Evolutionary conservation across 1,140 invertebrate species (phyloP).

Genomic region (Xylocopa sonorina): DNA sequence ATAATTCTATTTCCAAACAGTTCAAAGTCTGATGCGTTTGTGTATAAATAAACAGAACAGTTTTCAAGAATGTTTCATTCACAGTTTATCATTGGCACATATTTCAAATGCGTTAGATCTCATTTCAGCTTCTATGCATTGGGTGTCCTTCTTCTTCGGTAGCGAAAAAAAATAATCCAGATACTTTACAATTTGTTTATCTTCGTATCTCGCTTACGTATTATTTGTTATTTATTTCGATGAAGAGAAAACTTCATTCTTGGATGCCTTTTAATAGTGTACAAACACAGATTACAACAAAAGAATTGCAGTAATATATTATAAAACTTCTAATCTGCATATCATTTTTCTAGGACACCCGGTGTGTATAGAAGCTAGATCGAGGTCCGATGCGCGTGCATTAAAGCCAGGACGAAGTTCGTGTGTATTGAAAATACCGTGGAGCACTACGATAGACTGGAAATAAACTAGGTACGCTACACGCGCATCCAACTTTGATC

Average conservation of each 20-base stretch:
- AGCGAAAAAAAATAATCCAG: neutral
- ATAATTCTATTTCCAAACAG: neutral
- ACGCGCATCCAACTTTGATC: constrained; percentile 48
- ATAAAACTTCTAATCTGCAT: constrained; percentile 27
- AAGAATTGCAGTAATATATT: neutral
- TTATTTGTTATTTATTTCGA: constrained; percentile 3
- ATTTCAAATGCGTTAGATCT: neutral
- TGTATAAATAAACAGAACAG: neutral
- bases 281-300: neutral
- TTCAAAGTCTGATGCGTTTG: constrained; percentile 34
- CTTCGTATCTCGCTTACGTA: neutral
- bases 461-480: constrained; percentile 40
- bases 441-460: constrained; percentile 17
- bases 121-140: constrained; percentile 27
- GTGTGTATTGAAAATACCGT: constrained; percentile 28
- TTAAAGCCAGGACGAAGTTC: constrained; percentile 40
- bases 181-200: neutral
- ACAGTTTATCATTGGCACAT: neutral
- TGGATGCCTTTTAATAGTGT: neutral
- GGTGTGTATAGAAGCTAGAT: constrained; percentile 44
- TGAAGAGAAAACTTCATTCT: neutral
- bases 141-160: constrained; percentile 28
- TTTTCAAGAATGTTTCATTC: neutral
- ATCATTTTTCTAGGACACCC: constrained; percentile 47
- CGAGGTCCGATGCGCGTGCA: constrained; percentile 46